Evolutionary conservation across 2,113 vertebrate genomes (phyloP).

Genomic region (Salvelinus namaycush): DNA sequence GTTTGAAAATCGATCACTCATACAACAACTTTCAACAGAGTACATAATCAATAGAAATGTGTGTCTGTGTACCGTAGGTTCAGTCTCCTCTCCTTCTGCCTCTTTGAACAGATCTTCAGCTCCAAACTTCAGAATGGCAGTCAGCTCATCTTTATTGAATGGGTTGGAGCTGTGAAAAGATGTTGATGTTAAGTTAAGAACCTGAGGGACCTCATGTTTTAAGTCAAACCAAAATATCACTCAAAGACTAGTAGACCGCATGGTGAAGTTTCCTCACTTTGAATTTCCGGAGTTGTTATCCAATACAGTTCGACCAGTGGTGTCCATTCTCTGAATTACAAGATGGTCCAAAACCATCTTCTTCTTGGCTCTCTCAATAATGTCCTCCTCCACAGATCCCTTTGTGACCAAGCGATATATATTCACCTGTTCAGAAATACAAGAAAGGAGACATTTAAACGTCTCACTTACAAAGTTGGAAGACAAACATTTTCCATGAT

Average conservation of each 20-base stretch:
- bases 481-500: too few relatives aligned
- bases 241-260: neutral
- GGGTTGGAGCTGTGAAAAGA: constrained; percentile 85
- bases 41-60: neutral
- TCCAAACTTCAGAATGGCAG: constrained; percentile 97
- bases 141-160: constrained; percentile 97
- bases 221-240: neutral
- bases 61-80: constrained; percentile 84
- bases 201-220: neutral
- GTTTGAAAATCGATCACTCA: neutral
- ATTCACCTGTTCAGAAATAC: constrained; percentile 80
- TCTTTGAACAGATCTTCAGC: constrained; percentile 98
- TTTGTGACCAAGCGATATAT: constrained; percentile 98
- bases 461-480: neutral
- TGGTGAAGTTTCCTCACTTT: constrained; percentile 78
- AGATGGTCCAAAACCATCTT: constrained; percentile 99
- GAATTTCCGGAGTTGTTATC: constrained; percentile 91
- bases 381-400: constrained; percentile 96
- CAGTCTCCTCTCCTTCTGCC: constrained; percentile 93
- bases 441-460: too few relatives aligned
- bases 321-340: constrained; percentile 98
- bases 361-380: constrained; percentile 98
- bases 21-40: too few relatives aligned
- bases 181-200: neutral
- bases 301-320: constrained; percentile 92